These are phyloP conservation scores for Salvelinus alpinus DNA, from an alignment of 2,113 vertebrate species.

Conservation along the genomic window DNA sequence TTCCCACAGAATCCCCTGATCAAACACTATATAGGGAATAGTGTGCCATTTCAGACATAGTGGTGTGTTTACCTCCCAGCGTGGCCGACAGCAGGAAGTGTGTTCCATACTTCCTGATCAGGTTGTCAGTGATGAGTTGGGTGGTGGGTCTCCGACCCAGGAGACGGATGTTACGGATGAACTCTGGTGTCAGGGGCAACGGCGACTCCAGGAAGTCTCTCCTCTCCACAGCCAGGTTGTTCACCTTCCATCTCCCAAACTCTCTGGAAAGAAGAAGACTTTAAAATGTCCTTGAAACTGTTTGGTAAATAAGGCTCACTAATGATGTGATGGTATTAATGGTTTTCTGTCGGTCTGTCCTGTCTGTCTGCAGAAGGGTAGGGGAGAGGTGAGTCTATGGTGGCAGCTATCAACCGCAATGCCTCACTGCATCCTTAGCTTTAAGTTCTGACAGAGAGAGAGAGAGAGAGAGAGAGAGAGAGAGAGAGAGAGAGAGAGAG, in stretches of 20 bases:
- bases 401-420: not conserved
- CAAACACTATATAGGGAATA: too few relatives aligned
- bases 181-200: slow-evolving; percentile 91
- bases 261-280: slow-evolving; percentile 79
- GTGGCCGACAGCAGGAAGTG: slow-evolving; percentile 95
- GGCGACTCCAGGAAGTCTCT: slow-evolving; percentile 91
- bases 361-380: not conserved
- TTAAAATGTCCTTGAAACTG: not conserved
- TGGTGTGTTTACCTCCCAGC: slow-evolving; percentile 85
- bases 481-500: too few relatives aligned
- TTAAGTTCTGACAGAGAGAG: slow-evolving; percentile 19
- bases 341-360: too few relatives aligned
- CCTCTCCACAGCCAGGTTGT: slow-evolving; percentile 92
- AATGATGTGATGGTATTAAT: slow-evolving; percentile 9
- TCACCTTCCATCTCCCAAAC: slow-evolving; percentile 98
- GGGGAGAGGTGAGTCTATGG: slow-evolving; percentile 4
- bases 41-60: not conserved
- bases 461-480: too few relatives aligned
- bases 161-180: slow-evolving; percentile 91
- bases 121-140: slow-evolving; percentile 93
- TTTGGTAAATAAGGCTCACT: slow-evolving; percentile 17
- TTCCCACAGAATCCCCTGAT: too few relatives aligned
- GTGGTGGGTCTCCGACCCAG: slow-evolving; percentile 88
- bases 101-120: slow-evolving; percentile 98
- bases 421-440: slow-evolving; percentile 28